Evolutionary conservation across 2,797 vertebrate genomes (phyloP), one percentile per base, ranked within the genome.

Genomic region (Sebastes taczanowskii): DNA sequence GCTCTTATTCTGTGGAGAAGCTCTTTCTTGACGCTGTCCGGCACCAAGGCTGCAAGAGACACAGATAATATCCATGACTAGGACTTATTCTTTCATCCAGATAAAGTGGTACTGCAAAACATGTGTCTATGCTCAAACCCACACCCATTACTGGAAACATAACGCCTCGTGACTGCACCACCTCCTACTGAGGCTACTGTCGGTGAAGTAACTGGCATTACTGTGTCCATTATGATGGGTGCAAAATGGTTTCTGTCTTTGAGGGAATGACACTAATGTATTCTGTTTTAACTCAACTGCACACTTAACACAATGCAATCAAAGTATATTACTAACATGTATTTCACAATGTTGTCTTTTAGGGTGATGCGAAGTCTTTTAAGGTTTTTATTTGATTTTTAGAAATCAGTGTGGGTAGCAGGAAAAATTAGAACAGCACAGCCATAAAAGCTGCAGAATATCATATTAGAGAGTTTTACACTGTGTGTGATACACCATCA

Each of bases 21-120:
- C 80, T 99, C 98, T 88, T 99, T 99, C 95, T 99, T 99, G 88
- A 99, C 98, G 58, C 98, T 99, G 95, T 99, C 98, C 82, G 98
- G 98, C 85, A 99, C 98, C 95, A 98, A 95, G 7, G 97, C 98
- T 99, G 96, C 84, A 96, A 92, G 67, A 92, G 22, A 86, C 32
- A n/a, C 3, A 62, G 18, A 34, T 3, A 5, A 74, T 3, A 61
- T 20, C 14, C 6, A 63, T 25, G 0, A 77, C 4, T 13, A 11
- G 1, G 4, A 66, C 10, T 52, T 23, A 22, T 22, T 25, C 18
- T 23, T 68, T 56, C 62, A 66, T 11, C 72, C 8, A 35, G 14
- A 38, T 4, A 6, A 52, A 30, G 13, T 25, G 0, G 10, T 11
- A 2, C 38, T 20, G 22, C 16, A 49, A 22, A 25, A 55, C 4